Evolutionary conservation across 2,888 invertebrate species (phyloP).

Genomic region (Drosophila kuntzei): DNA sequence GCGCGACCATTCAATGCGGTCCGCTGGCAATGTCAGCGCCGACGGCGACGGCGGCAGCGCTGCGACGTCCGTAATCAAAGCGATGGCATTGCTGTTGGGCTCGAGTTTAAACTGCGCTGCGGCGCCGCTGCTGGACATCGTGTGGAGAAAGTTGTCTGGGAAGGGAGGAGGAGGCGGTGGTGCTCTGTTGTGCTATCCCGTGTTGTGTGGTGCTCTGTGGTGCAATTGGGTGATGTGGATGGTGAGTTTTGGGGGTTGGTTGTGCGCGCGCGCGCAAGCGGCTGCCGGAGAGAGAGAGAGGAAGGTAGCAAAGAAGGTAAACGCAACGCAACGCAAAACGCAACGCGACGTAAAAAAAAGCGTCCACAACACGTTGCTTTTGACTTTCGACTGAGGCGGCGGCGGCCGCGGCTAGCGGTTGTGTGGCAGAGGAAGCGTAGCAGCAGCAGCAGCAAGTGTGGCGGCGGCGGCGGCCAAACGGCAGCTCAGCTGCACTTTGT

Average conservation of each 20-base stretch:
- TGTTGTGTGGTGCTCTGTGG: conserved; percentile 36
- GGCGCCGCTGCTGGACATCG: conserved; percentile 74
- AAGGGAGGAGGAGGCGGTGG: conserved; percentile 43
- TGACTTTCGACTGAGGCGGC: conserved; percentile 81
- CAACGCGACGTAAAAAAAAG: conserved; percentile 81
- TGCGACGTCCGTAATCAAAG: conserved; percentile 53
- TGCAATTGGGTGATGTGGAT: conserved; percentile 31
- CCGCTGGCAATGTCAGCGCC: conserved; percentile 54
- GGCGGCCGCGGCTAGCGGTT: conserved; percentile 70
- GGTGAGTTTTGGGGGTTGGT: conserved; percentile 33
- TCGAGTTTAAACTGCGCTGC: conserved; percentile 71
- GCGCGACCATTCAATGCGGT: conserved; percentile 85
- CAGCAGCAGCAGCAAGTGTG: conserved; percentile 59
- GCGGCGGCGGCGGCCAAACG: conserved; percentile 78
- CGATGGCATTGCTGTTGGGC: conserved; percentile 69
- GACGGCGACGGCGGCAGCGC: conserved; percentile 58
- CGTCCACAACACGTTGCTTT: conserved; percentile 81
- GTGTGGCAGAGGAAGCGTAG: conserved; percentile 77
- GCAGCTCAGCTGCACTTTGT: conserved; percentile 82
- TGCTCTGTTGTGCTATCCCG: conserved; percentile 23
- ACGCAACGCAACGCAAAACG: conserved; percentile 80
- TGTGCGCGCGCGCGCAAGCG: conserved; percentile 59
- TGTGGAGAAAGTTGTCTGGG: conserved; percentile 70
- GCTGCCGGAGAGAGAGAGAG: conserved; percentile 51
- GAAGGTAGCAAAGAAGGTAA: conserved; percentile 67